Percentiles rank a stretch among this genome's conserved stretches.
These are phyloP conservation scores for Ramazzottius varieornatus DNA, from an alignment of 2,888 invertebrate genomes.

Conservation along the genomic window DNA sequence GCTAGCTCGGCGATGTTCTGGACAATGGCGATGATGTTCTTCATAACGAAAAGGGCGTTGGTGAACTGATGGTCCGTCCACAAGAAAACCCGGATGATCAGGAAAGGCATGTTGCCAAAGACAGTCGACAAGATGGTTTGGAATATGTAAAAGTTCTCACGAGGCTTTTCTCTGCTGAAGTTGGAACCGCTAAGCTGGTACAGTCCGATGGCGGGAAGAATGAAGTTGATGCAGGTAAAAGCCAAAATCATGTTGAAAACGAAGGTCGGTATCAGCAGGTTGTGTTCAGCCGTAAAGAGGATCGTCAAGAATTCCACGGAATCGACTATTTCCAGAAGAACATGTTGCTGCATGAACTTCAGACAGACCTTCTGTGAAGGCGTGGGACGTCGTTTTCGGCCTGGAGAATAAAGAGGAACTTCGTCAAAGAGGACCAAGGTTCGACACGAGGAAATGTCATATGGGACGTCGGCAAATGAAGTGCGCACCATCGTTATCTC, in stretches of 20 bases:
- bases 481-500: too few species aligned
- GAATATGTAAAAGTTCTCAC: neutral
- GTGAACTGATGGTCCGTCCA: slow-evolving; percentile 3
- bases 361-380: neutral
- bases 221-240: neutral
- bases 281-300: neutral
- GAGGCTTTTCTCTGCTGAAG: neutral
- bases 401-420: too few species aligned
- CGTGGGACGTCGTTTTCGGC: neutral
- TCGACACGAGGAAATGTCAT: too few species aligned
- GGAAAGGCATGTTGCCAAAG: neutral
- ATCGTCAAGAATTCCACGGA: neutral
- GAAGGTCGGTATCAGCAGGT: neutral
- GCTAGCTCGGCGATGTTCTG: neutral
- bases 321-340: neutral
- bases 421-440: too few species aligned
- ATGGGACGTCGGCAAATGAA: too few species aligned
- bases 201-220: neutral
- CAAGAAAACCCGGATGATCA: neutral
- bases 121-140: neutral
- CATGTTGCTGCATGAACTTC: neutral
- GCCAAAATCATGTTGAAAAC: neutral
- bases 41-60: slow-evolving; percentile 2
- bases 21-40: neutral
- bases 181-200: neutral